These are phyloP conservation scores for Ochotona princeps DNA, from an alignment of 2,113 vertebrate genomes.

Conservation along the genomic window DNA sequence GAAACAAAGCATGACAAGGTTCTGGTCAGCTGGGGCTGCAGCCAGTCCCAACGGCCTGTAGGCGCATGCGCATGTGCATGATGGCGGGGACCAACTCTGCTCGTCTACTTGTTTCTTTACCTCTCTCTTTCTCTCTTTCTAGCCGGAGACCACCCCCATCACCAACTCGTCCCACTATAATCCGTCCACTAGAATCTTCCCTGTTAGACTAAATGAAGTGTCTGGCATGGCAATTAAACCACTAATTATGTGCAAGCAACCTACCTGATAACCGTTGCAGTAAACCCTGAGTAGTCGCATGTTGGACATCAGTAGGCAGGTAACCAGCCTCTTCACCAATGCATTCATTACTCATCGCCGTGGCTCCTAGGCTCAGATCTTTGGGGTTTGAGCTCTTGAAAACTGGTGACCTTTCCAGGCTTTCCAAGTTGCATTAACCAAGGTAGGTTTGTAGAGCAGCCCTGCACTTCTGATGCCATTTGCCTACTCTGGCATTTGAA, in stretches of 20 bases:
- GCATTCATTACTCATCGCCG: conserved; percentile 71
- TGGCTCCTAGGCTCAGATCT: conserved; percentile 78
- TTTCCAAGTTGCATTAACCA: conserved; percentile 58
- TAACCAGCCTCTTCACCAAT: conserved; percentile 83
- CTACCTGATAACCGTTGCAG: conserved; percentile 80
- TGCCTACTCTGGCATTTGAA: conserved; percentile 47
- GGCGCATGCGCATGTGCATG: conserved; percentile 68
- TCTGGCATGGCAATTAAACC: conserved; percentile 83
- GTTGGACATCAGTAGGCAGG: conserved; percentile 87
- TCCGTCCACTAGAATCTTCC: conserved; percentile 88
- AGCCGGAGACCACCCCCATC: conserved; percentile 90
- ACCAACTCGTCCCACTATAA: conserved; percentile 89
- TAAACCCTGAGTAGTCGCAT: conserved; percentile 85
- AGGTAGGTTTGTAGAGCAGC: conserved; percentile 67
- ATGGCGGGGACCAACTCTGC: not conserved
- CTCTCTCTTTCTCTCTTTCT: conserved; percentile 84
- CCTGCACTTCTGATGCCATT: conserved; percentile 12
- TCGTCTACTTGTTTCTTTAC: conserved; percentile 79
- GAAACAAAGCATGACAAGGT: not conserved
- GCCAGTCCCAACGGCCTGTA: not conserved
- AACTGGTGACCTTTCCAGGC: conserved; percentile 74
- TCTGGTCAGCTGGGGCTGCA: too few relatives aligned
- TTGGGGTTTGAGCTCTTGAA: conserved; percentile 73
- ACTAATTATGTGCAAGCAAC: conserved; percentile 83
- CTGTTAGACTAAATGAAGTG: conserved; percentile 87